phyloP scores from a whole-genome alignment of 1,140 invertebrate species.

The Lordiphosa stackelbergi region DNA sequence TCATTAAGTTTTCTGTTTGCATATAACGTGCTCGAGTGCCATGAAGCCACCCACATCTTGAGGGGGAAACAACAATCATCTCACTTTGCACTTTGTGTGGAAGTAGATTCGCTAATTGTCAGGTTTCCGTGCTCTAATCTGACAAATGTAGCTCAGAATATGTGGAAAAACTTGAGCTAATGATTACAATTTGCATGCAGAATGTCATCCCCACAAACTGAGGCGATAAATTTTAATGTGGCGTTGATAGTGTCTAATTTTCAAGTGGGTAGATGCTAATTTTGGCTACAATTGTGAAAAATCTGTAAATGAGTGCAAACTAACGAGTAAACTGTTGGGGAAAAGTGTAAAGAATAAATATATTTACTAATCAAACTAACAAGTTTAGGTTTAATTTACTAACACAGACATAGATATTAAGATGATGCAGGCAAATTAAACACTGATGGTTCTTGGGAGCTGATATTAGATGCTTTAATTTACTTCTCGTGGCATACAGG shows the following conservation, averaged over 20 bases:
- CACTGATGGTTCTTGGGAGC: too few species aligned
- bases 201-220: background rate
- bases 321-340: constrained; percentile 10
- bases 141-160: constrained; percentile 46
- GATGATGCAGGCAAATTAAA: too few species aligned
- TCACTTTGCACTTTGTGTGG: constrained; percentile 12
- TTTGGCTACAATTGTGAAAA: constrained; percentile 29
- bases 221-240: constrained; percentile 27
- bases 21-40: constrained; percentile 65
- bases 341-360: background rate
- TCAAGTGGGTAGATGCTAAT: constrained; percentile 23
- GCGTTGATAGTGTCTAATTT: background rate
- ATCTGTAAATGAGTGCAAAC: constrained; percentile 7
- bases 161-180: constrained; percentile 33
- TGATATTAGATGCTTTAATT: too few species aligned
- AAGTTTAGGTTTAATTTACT: too few species aligned
- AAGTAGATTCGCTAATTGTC: constrained; percentile 74
- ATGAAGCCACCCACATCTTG: constrained; percentile 44
- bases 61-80: constrained; percentile 11
- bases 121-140: constrained; percentile 51
- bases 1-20: constrained; percentile 57
- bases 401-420: too few species aligned
- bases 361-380: too few species aligned
- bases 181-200: constrained; percentile 53
- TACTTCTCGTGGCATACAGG: too few species aligned